Conservation (phyloP, 2,797 vertebrate species). For the Macrochelys suwanniensis region DNA sequence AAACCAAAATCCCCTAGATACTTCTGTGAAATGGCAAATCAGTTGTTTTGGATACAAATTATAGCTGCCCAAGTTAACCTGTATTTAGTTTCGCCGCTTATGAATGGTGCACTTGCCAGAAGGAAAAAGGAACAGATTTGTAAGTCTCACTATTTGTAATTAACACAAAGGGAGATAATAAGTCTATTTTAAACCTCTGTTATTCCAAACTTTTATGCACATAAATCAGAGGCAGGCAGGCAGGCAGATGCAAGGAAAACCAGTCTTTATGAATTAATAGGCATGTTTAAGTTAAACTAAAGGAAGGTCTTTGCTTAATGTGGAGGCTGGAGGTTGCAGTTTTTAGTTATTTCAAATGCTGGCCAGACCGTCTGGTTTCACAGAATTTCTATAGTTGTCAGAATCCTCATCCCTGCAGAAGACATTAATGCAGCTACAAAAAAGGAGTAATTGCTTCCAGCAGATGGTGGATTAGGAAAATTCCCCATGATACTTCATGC, state of each 20-base stretch:
- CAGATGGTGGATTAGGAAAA: slow-evolving; percentile 37
- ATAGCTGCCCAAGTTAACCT: background rate
- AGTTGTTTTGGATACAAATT: slow-evolving; percentile 1
- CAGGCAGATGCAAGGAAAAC: background rate
- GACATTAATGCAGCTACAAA: background rate
- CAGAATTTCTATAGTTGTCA: background rate
- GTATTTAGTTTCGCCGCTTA: background rate
- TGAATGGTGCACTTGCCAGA: background rate
- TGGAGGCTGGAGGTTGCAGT: background rate
- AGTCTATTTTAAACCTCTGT: background rate
- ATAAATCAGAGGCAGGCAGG: background rate
- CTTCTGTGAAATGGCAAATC: background rate
- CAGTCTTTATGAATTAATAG: background rate
- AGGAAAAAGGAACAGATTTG: background rate
- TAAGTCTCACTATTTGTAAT: background rate
- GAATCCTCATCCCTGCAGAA: background rate
- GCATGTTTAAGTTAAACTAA: fast-evolving
- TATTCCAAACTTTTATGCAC: background rate
- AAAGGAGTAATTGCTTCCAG: slow-evolving; percentile 16
- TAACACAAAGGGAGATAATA: background rate
- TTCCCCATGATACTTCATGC: background rate
- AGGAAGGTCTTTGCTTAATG: background rate
- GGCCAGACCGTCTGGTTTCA: background rate
- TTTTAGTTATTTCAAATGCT: background rate
- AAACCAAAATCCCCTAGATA: fast-evolving